These are phyloP conservation scores for Lasiurus borealis DNA, from an alignment of 2,113 vertebrate genomes.

Conservation along the genomic window DNA sequence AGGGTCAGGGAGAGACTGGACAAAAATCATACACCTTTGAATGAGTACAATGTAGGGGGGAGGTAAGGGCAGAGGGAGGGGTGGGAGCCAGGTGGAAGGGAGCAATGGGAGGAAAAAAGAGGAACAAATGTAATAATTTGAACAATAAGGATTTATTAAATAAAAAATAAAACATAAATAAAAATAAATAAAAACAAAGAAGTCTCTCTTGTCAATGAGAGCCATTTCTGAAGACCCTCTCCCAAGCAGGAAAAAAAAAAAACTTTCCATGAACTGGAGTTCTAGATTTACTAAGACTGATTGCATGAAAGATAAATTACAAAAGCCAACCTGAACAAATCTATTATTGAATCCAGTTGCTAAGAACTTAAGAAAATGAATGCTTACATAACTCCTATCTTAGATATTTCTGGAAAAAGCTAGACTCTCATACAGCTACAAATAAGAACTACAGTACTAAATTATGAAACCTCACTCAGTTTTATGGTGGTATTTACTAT, in stretches of 20 bases:
- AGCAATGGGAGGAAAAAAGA: too few species aligned
- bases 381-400: slow-evolving; percentile 63
- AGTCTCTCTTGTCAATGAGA: slow-evolving; percentile 66
- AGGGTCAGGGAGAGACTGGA: too few species aligned
- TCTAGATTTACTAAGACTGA: slow-evolving; percentile 75
- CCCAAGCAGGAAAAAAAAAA: slow-evolving; percentile 40
- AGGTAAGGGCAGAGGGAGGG: too few species aligned
- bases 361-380: slow-evolving; percentile 77
- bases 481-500: slow-evolving; percentile 71
- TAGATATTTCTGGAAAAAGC: slow-evolving; percentile 59
- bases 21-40: too few species aligned
- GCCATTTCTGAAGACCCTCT: slow-evolving; percentile 59
- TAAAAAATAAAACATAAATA: too few species aligned
- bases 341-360: slow-evolving; percentile 82
- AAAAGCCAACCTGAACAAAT: slow-evolving; percentile 74
- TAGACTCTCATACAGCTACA: slow-evolving; percentile 66
- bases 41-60: too few species aligned
- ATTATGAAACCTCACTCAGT: slow-evolving; percentile 56
- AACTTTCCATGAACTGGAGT: slow-evolving; percentile 73
- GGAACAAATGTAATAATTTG: too few species aligned
- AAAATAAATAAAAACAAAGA: slow-evolving; percentile 72
- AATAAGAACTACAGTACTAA: slow-evolving; percentile 65
- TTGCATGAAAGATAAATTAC: slow-evolving; percentile 65
- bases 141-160: too few species aligned
- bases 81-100: too few species aligned